Evolutionary conservation across 2,888 invertebrate genomes (phyloP), one percentile per base, ranked within the genome.

Genomic region (Limnephilus lunatus): DNA sequence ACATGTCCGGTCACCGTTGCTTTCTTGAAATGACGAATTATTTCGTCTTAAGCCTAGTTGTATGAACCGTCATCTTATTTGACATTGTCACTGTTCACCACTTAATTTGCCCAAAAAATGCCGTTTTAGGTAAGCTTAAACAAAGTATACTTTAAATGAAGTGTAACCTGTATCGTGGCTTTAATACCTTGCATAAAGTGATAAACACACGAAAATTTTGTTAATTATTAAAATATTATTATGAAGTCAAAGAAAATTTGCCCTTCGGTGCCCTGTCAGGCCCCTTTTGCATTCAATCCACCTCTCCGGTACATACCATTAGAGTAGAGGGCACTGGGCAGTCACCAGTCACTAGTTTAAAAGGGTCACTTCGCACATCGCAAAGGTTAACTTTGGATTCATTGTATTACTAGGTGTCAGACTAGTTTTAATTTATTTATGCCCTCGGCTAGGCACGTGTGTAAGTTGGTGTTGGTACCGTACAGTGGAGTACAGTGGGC

Each of bases 341-440:
- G 91, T 91, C 88, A 91, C 81, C 81, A 85, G 91, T 92, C 89
- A 81, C 90, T 92, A 92, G 93, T 93, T 93, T 93, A 93, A 93
- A 93, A 93, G 93, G 93, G 93, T 93, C 92, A 89, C 89, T 82
- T 44, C 35, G 88, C 90, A 90, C 90, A 92, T 92, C 87, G 68
- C 93, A 93, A 93, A 93, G 93, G 93, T 93, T 92, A 93, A 93
- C 92, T 92, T 92, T 82, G 92, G 93, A 93, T 92, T 93, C 93
- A 93, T 93, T 93, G 93, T 93, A 92, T 93, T 93, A 92, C 85
- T 87, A 44, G 81, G 88, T 90, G 92, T 92, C 92, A 89, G 92
- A 92, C 91, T 93, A 93, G 93, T 93, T 93, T 93, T 93, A 93
- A 93, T 93, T 93, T 93, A 93, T 93, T 93, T 93, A 93, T 93